These are phyloP conservation scores for Megaustenia siamemsis DNA, from an alignment of 2,888 invertebrate genomes.

Conservation along the genomic window DNA sequence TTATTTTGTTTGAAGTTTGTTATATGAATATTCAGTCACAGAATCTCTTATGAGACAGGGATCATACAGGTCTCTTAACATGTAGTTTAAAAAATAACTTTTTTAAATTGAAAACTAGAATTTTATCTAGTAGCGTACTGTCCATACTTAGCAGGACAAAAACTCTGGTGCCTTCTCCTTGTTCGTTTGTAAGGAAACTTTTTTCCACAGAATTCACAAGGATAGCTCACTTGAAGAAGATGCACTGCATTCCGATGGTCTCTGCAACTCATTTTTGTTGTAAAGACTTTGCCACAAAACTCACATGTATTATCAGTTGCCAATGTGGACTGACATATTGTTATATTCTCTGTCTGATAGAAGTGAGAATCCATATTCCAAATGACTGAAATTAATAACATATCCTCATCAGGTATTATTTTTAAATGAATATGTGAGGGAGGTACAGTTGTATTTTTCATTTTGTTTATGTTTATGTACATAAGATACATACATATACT, in stretches of 20 bases:
- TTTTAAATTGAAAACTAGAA: background rate
- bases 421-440: background rate
- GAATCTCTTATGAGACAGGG: too few relatives aligned
- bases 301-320: constrained; percentile 45
- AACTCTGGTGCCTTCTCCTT: constrained; percentile 40
- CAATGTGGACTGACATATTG: background rate
- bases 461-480: too few relatives aligned
- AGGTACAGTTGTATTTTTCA: background rate
- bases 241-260: constrained; percentile 52
- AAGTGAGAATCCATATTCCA: constrained; percentile 20
- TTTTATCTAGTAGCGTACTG: constrained; percentile 5
- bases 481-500: too few relatives aligned
- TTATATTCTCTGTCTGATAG: constrained; percentile 13
- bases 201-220: constrained; percentile 51
- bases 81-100: too few relatives aligned
- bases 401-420: constrained; percentile 21
- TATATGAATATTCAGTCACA: too few relatives aligned
- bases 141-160: constrained; percentile 28
- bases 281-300: constrained; percentile 56
- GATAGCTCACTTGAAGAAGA: constrained; percentile 47
- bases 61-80: too few relatives aligned
- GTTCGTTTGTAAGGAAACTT: constrained; percentile 50
- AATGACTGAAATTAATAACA: constrained; percentile 42
- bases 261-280: constrained; percentile 48
- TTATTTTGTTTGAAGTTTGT: too few relatives aligned